phyloP scores from a whole-genome alignment of 2,888 invertebrate genomes.

The Poecilobothrus nobilitatus region DNA sequence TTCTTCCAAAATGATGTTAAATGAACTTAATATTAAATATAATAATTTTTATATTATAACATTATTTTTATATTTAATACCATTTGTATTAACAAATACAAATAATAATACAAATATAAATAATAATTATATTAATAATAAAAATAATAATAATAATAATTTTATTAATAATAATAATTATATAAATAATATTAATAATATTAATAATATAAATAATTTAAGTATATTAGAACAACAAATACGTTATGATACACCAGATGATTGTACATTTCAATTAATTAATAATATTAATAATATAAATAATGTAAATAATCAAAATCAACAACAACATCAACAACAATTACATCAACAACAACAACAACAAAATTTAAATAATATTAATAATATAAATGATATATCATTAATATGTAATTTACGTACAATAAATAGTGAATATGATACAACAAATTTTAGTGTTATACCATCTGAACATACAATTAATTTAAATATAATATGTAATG shows the following conservation, averaged over 20 bases:
- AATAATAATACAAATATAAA: not conserved
- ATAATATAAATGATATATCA: constrained; percentile 57
- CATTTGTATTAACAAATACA: not conserved
- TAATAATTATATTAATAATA: not conserved
- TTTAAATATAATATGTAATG: constrained; percentile 70
- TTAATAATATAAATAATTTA: not conserved
- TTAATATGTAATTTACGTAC: constrained; percentile 71
- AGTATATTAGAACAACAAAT: constrained; percentile 22
- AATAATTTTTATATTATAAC: not conserved
- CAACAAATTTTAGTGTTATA: constrained; percentile 80
- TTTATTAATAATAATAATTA: not conserved
- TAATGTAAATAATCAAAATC: constrained; percentile 48
- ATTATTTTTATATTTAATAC: not conserved
- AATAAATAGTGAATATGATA: constrained; percentile 79
- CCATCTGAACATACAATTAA: constrained; percentile 75
- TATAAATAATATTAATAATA: not conserved
- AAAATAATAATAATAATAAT: not conserved
- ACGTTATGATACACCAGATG: constrained; percentile 73
- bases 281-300: constrained; percentile 39
- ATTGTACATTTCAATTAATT: constrained; percentile 50
- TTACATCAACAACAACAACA: no score
- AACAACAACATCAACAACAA: no score
- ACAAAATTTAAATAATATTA: not conserved
- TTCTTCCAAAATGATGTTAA: not conserved
- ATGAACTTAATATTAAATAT: not conserved